phyloP scores from a whole-genome alignment of 2,888 invertebrate genomes.

The Sialis fuliginosa region DNA sequence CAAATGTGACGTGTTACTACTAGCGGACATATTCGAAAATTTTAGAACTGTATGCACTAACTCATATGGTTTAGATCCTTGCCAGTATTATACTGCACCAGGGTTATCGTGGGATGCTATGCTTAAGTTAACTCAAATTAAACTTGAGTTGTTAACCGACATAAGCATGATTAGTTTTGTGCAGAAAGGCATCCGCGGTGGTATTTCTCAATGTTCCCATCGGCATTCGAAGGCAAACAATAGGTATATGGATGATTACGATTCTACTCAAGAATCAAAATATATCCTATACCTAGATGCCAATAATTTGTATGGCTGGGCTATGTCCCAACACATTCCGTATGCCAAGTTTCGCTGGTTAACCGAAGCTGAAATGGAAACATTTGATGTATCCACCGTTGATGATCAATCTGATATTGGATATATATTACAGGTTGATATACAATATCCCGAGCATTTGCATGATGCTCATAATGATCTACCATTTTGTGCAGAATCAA shows the following conservation, averaged over 20 bases:
- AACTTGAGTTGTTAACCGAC: conserved; percentile 18
- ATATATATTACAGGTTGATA: conserved; percentile 23
- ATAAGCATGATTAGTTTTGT: conserved; percentile 18
- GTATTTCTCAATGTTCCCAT: conserved; percentile 16
- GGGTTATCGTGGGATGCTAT: conserved; percentile 19
- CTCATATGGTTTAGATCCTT: conserved; percentile 13
- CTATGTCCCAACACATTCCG: conserved; percentile 15
- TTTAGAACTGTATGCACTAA: conserved; percentile 9
- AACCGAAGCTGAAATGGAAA: conserved; percentile 2
- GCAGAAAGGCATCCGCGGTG: conserved; percentile 16
- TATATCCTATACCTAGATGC: conserved; percentile 17
- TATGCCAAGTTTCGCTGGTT: conserved; percentile 15
- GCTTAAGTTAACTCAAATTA: conserved; percentile 16
- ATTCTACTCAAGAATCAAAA: conserved; percentile 10
- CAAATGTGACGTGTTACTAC: conserved; percentile 19
- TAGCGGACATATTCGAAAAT: conserved; percentile 20
- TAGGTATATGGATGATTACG: conserved; percentile 16
- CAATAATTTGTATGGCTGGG: conserved; percentile 15
- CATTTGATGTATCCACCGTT: conserved; percentile 1
- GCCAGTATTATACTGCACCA: conserved; percentile 18
- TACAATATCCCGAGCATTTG: conserved; percentile 20
- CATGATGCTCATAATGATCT: conserved; percentile 18
- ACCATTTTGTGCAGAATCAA: conserved; percentile 14
- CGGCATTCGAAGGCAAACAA: conserved; percentile 19
- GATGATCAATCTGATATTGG: conserved; percentile 12